Percentiles rank a stretch among this genome's conserved stretches.
Evolutionary conservation across 2,113 vertebrate species (phyloP).

Genomic region (Phoxinus phoxinus): DNA sequence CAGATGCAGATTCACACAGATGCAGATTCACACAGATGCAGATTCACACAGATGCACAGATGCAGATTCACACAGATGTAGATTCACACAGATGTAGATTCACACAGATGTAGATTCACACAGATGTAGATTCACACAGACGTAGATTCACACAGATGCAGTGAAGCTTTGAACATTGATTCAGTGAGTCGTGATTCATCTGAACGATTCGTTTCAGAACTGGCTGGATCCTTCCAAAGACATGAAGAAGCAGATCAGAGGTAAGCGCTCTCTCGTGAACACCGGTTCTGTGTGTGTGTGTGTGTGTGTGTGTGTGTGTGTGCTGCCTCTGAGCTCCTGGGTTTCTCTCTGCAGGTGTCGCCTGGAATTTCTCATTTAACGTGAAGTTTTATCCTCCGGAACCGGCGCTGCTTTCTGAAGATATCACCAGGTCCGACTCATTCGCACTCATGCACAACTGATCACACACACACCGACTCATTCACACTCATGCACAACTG

Average conservation of each 20-base stretch:
- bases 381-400: conserved; percentile 98
- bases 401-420: conserved; percentile 93
- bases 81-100: neutral
- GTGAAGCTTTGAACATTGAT: neutral
- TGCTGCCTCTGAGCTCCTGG: neutral
- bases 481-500: no score
- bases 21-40: neutral
- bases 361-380: conserved; percentile 95
- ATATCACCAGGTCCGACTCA: conserved; percentile 87
- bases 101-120: neutral
- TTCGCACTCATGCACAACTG: neutral
- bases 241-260: conserved; percentile 98
- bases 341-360: conserved; percentile 79
- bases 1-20: neutral
- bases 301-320: no score
- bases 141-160: neutral
- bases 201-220: conserved; percentile 78
- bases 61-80: no score
- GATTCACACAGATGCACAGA: neutral
- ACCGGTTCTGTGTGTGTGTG: neutral
- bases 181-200: neutral
- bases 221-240: conserved; percentile 97
- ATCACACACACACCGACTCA: no score
- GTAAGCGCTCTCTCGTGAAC: conserved; percentile 58
- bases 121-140: neutral